These are phyloP conservation scores for Champsocephalus esox DNA, from an alignment of 2,797 vertebrate genomes.

Conservation along the genomic window DNA sequence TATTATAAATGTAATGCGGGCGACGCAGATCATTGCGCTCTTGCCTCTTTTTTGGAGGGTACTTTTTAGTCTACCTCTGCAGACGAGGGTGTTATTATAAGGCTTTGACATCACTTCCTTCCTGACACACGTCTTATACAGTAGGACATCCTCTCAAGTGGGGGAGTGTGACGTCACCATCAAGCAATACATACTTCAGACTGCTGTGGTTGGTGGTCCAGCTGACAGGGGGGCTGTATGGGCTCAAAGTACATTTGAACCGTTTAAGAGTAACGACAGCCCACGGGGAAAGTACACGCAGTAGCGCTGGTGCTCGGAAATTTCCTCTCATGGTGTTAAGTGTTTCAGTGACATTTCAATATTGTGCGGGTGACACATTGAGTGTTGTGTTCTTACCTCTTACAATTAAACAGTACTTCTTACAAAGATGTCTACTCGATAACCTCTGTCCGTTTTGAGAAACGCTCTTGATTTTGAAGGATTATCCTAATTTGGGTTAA, in stretches of 20 bases:
- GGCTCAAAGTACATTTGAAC: not conserved
- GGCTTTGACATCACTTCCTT: constrained; percentile 66
- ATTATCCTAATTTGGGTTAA: not conserved
- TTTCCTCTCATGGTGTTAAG: constrained; percentile 59
- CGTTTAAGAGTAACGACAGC: constrained; percentile 32
- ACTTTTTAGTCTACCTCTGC: constrained; percentile 18
- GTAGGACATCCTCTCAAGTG: not conserved
- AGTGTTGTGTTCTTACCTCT: not conserved
- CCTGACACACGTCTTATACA: constrained; percentile 24
- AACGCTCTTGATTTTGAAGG: not conserved
- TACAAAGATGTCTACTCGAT: not conserved
- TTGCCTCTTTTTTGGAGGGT: not conserved
- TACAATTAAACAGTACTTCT: not conserved
- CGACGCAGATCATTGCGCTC: not conserved
- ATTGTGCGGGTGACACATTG: not conserved
- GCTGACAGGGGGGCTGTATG: constrained; percentile 29
- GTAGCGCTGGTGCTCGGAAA: constrained; percentile 45
- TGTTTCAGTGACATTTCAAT: not conserved
- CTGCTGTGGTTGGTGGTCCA: constrained; percentile 31
- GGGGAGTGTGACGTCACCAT: constrained; percentile 10
- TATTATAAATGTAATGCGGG: not conserved
- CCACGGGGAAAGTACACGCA: constrained; percentile 76
- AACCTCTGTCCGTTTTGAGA: not conserved
- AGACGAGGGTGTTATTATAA: not conserved
- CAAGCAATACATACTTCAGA: rapidly evolving